Conservation (phyloP, 1,140 invertebrate species). For the Rhopalosiphum maidis region DNA sequence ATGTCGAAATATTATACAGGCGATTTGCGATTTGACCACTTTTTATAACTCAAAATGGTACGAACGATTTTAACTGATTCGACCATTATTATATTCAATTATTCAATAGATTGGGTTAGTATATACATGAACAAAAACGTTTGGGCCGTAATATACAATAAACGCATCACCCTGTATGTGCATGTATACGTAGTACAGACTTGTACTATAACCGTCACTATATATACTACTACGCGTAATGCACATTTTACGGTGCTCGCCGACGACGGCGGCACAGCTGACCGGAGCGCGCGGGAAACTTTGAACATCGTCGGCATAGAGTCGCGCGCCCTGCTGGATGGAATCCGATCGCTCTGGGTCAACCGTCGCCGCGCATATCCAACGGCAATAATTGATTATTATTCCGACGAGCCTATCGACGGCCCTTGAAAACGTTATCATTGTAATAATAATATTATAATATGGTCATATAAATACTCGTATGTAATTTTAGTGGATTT, state of each 20-base stretch:
- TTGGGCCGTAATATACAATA: neutral
- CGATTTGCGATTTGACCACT: neutral
- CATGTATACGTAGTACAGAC: neutral
- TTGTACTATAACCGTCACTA: neutral
- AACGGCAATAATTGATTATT: neutral
- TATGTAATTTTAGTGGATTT: neutral
- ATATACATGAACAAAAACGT: neutral
- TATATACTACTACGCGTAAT: neutral
- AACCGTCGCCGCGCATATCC: neutral
- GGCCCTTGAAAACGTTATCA: neutral
- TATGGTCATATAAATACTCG: neutral
- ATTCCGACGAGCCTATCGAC: neutral
- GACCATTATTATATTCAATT: too few species aligned
- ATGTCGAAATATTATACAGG: too few species aligned
- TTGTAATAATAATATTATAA: neutral
- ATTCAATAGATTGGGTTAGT: neutral
- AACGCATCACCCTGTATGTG: neutral
- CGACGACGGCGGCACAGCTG: neutral
- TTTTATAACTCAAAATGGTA: neutral
- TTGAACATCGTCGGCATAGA: neutral
- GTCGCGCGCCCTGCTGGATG: neutral
- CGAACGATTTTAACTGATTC: too few species aligned
- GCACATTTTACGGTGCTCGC: neutral
- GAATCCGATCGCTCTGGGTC: neutral
- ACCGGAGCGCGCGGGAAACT: neutral